A percentile compares a stretch with the other conserved stretches of the same genome.
These are phyloP conservation scores for Enhydra lutris DNA, from an alignment of 2,113 vertebrate genomes.

Conservation along the genomic window DNA sequence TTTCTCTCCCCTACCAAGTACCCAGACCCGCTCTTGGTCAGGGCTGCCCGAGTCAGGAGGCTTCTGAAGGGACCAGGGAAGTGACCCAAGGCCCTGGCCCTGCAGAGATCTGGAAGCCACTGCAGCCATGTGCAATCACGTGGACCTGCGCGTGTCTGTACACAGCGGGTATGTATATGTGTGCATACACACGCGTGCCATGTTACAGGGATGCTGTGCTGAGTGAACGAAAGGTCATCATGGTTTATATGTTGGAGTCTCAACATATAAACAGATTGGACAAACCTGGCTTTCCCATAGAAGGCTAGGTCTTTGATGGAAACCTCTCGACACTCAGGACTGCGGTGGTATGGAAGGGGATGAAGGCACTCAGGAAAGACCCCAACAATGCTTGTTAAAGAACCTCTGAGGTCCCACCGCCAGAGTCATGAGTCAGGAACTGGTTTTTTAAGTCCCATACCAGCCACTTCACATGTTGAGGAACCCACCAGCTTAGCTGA, in stretches of 20 bases:
- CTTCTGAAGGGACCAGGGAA: background rate
- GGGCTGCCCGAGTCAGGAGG: background rate
- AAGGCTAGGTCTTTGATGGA: background rate
- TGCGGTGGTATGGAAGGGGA: too few relatives aligned
- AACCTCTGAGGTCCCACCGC: background rate
- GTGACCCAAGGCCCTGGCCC: background rate
- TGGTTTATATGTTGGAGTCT: background rate
- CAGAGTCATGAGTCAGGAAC: background rate
- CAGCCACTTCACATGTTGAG: background rate
- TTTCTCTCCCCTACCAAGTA: background rate
- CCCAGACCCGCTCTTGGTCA: background rate
- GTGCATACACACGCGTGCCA: too few relatives aligned
- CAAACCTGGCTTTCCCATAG: background rate
- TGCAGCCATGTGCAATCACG: fast-evolving
- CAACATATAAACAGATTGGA: background rate
- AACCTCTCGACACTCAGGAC: background rate
- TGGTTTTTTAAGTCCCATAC: background rate
- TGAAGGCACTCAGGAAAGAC: background rate
- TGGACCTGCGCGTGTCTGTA: too few relatives aligned
- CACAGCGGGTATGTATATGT: fast-evolving
- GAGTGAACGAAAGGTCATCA: background rate
- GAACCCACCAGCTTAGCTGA: too few relatives aligned
- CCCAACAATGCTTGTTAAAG: background rate
- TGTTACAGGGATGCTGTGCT: background rate
- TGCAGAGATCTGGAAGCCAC: background rate